Base-by-base conservation (phyloP, 2,797 vertebrate genomes). In the Gadopsis bispinosus region DNA sequence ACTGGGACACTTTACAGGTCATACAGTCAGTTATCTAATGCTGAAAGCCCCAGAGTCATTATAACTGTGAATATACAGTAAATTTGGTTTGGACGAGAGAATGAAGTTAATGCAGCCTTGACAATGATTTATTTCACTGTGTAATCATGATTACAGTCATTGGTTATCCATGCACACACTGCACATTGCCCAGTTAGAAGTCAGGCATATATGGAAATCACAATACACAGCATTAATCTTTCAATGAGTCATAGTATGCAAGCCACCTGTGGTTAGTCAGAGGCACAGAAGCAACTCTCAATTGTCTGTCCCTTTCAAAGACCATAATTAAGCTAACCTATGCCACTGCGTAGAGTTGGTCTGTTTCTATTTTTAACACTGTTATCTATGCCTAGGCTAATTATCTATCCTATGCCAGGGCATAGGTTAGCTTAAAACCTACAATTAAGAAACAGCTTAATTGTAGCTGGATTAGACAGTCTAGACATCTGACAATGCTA, bases 381-480 rank as follows among this genome's bases (percentile, higher is more conserved):
- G 26, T 79, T 69, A 66, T 33, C 35, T 75, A 54, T 77, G 56
- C 74, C 79, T 86, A 47, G n/a, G 60, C 56, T 90, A 66, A 80
- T 89, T 81, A 80, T 81, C 81, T 76, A 37, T 69, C 88, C 88
- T 81, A 88, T 87, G 81, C 87, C 77, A 70, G 81, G 90, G 84
- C 89, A 90, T 88, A 88, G 86, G 86, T 91, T 92, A 94, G 89
- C 91, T 91, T 91, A 92, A 92, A 84, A 56, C 69, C 90, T 94
- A 91, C 92, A 94, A 93, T 94, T 92, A 93, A 92, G 87, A 81
- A 78, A 77, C 17, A 70, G 69, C 91, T 92, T 91, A 93, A 92
- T 91, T 92, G 89, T 91, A 91, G 87, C 83, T 86, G 61, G 48
- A 77, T 64, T 68, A 73, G 75, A 88, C 75, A 84, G 81, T 88